Percentiles rank a stretch among this genome's conserved stretches.
phyloP scores from a whole-genome alignment of 2,888 invertebrate species.

The Pherbina coryleti region DNA sequence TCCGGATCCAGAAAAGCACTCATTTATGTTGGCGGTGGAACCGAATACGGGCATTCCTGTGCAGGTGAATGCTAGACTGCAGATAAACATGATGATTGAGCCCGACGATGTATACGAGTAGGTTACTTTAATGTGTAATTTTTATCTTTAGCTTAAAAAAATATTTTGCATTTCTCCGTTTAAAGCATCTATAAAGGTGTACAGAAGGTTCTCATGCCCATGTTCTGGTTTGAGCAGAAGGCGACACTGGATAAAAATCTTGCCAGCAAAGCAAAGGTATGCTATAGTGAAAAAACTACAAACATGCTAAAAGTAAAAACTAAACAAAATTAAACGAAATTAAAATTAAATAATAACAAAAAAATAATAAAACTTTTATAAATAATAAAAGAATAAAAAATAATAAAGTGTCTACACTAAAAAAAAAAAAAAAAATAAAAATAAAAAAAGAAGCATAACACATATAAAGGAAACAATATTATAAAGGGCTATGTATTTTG shows the following conservation, averaged over 20 bases:
- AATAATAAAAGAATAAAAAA: too few relatives aligned
- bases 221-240: slow-evolving; percentile 83
- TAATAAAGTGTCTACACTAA: too few relatives aligned
- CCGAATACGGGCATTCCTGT: slow-evolving; percentile 85
- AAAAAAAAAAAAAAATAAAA: too few relatives aligned
- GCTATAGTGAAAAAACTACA: neutral
- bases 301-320: neutral
- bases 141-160: neutral
- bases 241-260: slow-evolving; percentile 74
- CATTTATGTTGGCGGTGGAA: slow-evolving; percentile 78
- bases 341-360: too few relatives aligned
- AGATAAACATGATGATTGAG: slow-evolving; percentile 79
- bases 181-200: slow-evolving; percentile 73
- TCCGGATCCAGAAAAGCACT: slow-evolving; percentile 76
- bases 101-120: slow-evolving; percentile 73
- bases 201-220: slow-evolving; percentile 75
- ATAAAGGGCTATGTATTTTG: too few relatives aligned
- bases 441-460: too few relatives aligned
- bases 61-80: slow-evolving; percentile 78
- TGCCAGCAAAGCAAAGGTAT: slow-evolving; percentile 68
- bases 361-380: too few relatives aligned
- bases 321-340: too few relatives aligned
- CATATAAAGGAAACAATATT: too few relatives aligned
- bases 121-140: slow-evolving; percentile 58
- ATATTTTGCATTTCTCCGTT: slow-evolving; percentile 45